phyloP scores from a whole-genome alignment of 2,888 invertebrate genomes.

The Caradrina clavipalpis region DNA sequence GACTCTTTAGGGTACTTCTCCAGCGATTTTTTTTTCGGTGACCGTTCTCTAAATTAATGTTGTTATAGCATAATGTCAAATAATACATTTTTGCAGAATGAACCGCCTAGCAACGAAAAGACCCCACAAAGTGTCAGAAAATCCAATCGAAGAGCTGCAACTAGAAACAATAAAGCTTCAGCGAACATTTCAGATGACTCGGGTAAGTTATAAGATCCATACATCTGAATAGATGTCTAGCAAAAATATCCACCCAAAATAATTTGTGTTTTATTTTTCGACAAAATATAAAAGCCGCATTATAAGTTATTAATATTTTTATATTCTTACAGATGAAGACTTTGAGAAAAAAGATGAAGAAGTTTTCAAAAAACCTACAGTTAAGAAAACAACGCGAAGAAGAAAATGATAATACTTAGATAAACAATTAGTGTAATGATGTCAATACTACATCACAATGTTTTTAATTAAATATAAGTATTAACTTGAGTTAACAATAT shows the following conservation, averaged over 20 bases:
- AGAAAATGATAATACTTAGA: slow-evolving; percentile 71
- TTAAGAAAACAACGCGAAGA: slow-evolving; percentile 81
- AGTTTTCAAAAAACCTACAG: slow-evolving; percentile 86
- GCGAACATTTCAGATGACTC: slow-evolving; percentile 82
- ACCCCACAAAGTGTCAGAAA: slow-evolving; percentile 82
- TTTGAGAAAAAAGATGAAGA: slow-evolving; percentile 81
- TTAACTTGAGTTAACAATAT: not conserved
- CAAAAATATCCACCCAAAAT: not conserved
- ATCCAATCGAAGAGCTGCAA: slow-evolving; percentile 77
- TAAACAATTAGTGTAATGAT: not conserved
- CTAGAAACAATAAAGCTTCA: slow-evolving; percentile 72
- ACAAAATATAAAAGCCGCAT: not conserved
- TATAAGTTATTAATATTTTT: not conserved
- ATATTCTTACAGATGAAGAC: slow-evolving; percentile 81
- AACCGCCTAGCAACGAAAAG: slow-evolving; percentile 75
- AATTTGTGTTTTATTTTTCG: too few relatives aligned
- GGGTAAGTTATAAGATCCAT: slow-evolving; percentile 69
- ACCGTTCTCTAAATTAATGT: too few relatives aligned
- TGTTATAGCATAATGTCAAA: not conserved
- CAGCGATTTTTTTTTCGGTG: too few relatives aligned
- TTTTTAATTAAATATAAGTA: slow-evolving; percentile 19
- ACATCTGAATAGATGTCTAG: not conserved
- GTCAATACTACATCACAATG: slow-evolving; percentile 1
- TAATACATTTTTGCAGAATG: slow-evolving; percentile 76
- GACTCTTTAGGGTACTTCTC: too few relatives aligned